Evolutionary conservation across 64 coral and sea anemone genomes (phyloP).

Genomic region (Montipora capricornis): DNA sequence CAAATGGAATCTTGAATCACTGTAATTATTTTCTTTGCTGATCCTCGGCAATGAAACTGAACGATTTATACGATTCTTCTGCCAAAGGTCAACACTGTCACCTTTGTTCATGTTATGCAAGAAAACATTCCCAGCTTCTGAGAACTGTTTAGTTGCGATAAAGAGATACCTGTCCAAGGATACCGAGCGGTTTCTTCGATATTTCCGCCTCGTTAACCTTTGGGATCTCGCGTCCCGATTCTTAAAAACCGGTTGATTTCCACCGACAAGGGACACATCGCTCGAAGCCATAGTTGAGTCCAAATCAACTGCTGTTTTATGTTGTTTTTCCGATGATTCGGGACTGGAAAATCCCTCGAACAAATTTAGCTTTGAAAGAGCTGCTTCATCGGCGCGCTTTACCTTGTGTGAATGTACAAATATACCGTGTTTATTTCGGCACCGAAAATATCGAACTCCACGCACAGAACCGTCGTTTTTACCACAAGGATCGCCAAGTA

Average conservation of each 20-base stretch:
- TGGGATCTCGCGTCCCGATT: not conserved
- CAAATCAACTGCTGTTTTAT: not conserved
- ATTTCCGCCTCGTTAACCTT: not conserved
- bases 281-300: slow-evolving; percentile 9
- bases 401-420: slow-evolving; percentile 98
- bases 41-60: slow-evolving; percentile 40
- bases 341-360: slow-evolving; percentile 18
- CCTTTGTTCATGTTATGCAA: not conserved
- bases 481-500: slow-evolving; percentile 85
- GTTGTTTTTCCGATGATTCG: not conserved
- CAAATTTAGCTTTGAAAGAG: slow-evolving; percentile 26
- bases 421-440: slow-evolving; percentile 90
- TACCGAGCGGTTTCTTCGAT: slow-evolving; percentile 12
- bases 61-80: slow-evolving; percentile 10
- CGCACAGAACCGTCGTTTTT: slow-evolving; percentile 95
- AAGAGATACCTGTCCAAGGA: slow-evolving; percentile 39
- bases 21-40: not conserved
- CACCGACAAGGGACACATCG: not conserved
- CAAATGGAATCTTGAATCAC: not conserved
- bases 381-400: slow-evolving; percentile 56
- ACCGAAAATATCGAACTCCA: slow-evolving; percentile 92
- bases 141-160: not conserved
- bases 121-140: slow-evolving; percentile 14
- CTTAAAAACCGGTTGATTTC: not conserved
- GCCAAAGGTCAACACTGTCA: not conserved